Evolutionary conservation across 2,888 invertebrate species (phyloP), one percentile per base, ranked within the genome.

Genomic region (Agonopterix heracliana): DNA sequence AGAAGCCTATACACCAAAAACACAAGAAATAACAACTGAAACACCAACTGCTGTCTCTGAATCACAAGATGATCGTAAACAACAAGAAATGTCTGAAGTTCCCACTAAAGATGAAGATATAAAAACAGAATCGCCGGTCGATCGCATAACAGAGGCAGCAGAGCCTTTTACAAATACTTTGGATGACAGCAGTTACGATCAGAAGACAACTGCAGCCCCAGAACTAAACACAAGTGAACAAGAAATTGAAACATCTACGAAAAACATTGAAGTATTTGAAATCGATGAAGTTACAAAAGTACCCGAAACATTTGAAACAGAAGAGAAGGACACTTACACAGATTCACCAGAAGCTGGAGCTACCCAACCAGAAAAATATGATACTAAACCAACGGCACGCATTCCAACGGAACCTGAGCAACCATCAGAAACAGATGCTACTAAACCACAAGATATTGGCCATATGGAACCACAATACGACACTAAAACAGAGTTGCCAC

Each of bases 11-110:
- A 34, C 35, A 10, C 44, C 50, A 7, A 36, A 47, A 47, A 5
- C 35, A 35, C 35, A 42, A 5, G 46, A 41, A n/a, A 40, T 46
- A n/a, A n/a, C 4, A 26, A 46, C 46, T 14, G 11, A 40, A 40
- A 35, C 17, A n/a, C 46, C 46, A 2, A 9, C 38, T 4, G 14
- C 45, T 26, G 11, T 17, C 10, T 7, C 26, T 45, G 45, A 13
- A 35, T 8, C 26, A n/a, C 44, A 9, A 26, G 34, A 44, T 10
- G 34, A 17, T 14, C 10, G 14, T 36, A 46, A 50, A 44, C 26
- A 45, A 36, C 3, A 11, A 44, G 44, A 50, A 41, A 41, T 42
- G 40, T 40, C 57, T 7, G 49, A 51, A 48, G 44, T 41, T 26
- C 17, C 45, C 7, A 41, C 44, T 42, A 48, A 49, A 34, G 46